Base-by-base conservation (phyloP, 2,797 vertebrate species). In the Champsocephalus gunnari region DNA sequence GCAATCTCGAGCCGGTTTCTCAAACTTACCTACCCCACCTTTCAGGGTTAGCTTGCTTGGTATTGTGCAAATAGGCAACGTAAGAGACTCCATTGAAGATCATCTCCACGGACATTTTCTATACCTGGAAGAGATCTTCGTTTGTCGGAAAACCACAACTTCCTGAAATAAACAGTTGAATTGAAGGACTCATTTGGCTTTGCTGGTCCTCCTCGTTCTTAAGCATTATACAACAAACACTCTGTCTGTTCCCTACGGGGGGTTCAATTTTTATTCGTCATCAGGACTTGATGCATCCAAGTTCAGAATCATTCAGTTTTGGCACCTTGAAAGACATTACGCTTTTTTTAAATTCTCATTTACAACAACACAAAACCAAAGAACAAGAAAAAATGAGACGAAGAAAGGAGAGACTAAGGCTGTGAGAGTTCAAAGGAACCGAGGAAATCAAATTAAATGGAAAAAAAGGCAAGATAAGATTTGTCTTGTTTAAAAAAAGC, bases 271-370 rank as follows among this genome's bases (percentile, higher is more conserved):
- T 96, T 96, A 95, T 95, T 96, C 34, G 34, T 38, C 91, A 92
- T 95, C 92, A 91, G 93, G 93, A 94, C 89, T 93, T 93, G 93
- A 94, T 95, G 94, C 94, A 94, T 94, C 94, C 94, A 94, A 93
- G 93, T 94, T 89, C 85, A 93, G 94, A 94, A 94, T 94, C 89
- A 92, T 94, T 95, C 89, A 87, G 92, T 94, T 95, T 95, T 95
- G 95, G 94, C 94, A 95, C 95, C 94, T 95, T 95, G 92, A 89
- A 91, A 92, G 91, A 91, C 93, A 38, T 38, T 38, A 38, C 34
- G 34, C 34, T 95, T 88, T 92, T 92, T 94, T 91, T 95, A 81
- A 93, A 92, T 90, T 91, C 89, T 90, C 34, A 38, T 38, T 38
- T 38, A 38, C 34, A 95, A 94, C 88, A 93, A 92, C 93, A 94